phyloP scores from a whole-genome alignment of 2,888 invertebrate genomes.

The Orchesella flavescens region DNA sequence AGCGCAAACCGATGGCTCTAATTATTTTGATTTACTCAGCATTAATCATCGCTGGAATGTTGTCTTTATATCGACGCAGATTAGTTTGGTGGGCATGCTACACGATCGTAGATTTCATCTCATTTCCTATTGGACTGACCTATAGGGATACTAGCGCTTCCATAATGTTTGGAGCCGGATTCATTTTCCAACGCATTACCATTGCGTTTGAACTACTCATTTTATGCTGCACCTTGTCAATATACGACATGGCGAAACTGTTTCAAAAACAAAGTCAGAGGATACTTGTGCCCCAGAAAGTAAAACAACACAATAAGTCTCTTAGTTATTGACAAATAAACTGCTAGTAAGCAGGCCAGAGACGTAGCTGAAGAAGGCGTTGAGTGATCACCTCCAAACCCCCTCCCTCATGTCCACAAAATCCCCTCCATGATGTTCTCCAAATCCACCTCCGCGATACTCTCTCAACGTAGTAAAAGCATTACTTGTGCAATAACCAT shows the following conservation, averaged over 20 bases:
- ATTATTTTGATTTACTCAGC: background rate
- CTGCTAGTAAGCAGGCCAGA: too few relatives aligned
- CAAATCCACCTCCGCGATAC: too few relatives aligned
- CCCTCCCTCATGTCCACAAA: too few relatives aligned
- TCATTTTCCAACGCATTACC: background rate
- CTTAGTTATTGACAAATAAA: too few relatives aligned
- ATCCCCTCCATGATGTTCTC: too few relatives aligned
- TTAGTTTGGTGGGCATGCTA: background rate
- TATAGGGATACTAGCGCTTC: background rate
- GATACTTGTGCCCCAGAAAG: background rate
- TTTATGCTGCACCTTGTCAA: background rate
- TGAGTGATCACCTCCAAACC: too few relatives aligned
- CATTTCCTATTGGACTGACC: background rate
- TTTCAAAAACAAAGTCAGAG: background rate
- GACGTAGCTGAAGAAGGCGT: too few relatives aligned
- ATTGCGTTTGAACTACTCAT: slow-evolving; percentile 3
- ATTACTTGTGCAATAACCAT: too few relatives aligned
- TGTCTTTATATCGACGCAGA: background rate
- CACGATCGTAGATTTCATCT: background rate
- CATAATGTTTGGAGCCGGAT: background rate
- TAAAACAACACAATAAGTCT: too few relatives aligned
- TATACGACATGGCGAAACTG: background rate
- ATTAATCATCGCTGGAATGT: background rate
- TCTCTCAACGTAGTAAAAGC: too few relatives aligned
- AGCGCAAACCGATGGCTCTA: too few relatives aligned